Conservation (phyloP, 1,140 invertebrate genomes). For the Xylocopa sonorina region DNA sequence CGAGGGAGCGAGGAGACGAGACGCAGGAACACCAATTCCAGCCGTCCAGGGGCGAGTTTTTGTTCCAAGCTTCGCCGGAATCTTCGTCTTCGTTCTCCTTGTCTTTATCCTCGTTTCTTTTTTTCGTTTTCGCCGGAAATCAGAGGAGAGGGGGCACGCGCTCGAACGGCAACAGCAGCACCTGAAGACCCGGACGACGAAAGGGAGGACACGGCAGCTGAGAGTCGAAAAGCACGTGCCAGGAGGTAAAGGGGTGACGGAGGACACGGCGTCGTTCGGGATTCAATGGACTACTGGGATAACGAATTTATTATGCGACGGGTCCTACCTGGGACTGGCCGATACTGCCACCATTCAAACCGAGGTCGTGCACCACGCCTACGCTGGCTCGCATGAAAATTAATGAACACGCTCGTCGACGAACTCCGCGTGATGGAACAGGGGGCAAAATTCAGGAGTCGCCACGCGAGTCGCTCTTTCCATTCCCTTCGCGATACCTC, state of each 20-base stretch:
- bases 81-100: not conserved
- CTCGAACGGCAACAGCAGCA: constrained; percentile 62
- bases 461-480: not conserved
- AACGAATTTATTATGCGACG: constrained; percentile 71
- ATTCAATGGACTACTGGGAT: constrained; percentile 64
- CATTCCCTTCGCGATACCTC: constrained; percentile 3
- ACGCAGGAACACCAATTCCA: constrained; percentile 14
- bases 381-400: constrained; percentile 62
- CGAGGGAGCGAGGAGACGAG: constrained; percentile 5
- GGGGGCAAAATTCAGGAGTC: not conserved
- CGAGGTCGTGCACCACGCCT: constrained; percentile 44
- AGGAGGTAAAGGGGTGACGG: constrained; percentile 56
- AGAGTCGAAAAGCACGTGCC: constrained; percentile 68
- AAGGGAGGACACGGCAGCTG: constrained; percentile 64
- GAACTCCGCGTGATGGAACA: not conserved
- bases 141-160: constrained; percentile 64
- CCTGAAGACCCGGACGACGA: constrained; percentile 45
- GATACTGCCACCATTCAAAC: constrained; percentile 59
- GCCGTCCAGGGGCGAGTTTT: constrained; percentile 42
- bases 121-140: constrained; percentile 52
- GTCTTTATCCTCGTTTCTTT: not conserved
- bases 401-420: constrained; percentile 31
- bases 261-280: constrained; percentile 29
- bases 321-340: constrained; percentile 49
- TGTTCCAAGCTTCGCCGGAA: constrained; percentile 51